phyloP scores from a whole-genome alignment of 1,140 invertebrate genomes.

The Hermetia illucens region DNA sequence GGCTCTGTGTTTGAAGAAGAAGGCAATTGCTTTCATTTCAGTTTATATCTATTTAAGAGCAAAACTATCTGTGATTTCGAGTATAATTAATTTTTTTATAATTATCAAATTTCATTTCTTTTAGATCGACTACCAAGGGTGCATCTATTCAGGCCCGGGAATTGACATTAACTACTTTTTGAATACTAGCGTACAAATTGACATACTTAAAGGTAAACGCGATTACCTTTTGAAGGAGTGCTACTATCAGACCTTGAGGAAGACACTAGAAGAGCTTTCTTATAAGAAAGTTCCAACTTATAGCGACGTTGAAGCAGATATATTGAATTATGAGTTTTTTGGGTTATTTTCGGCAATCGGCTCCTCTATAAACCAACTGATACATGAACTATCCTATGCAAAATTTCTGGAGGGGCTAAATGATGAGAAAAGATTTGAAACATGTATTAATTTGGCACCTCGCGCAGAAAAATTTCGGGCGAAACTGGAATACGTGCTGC shows the following conservation, averaged over 20 bases:
- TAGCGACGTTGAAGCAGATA: conserved; percentile 18
- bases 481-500: no score
- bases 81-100: background rate
- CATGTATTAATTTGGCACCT: no score
- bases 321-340: conserved; percentile 25
- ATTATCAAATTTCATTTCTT: conserved; percentile 1
- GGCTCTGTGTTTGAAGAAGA: no score
- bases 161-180: conserved; percentile 26
- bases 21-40: no score
- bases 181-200: conserved; percentile 19
- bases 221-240: conserved; percentile 22
- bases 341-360: conserved; percentile 21
- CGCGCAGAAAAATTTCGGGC: no score
- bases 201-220: conserved; percentile 18
- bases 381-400: no score
- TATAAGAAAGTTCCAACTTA: conserved; percentile 30
- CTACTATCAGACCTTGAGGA: conserved; percentile 21
- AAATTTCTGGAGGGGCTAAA: no score
- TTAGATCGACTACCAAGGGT: conserved; percentile 25
- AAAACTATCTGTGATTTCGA: no score
- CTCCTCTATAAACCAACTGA: no score
- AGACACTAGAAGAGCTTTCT: conserved; percentile 24
- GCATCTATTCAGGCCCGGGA: conserved; percentile 21
- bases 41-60: no score
- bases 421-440: no score